Base-by-base conservation (phyloP, 2,797 vertebrate species). In the Xiphophorus birchmanni region DNA sequence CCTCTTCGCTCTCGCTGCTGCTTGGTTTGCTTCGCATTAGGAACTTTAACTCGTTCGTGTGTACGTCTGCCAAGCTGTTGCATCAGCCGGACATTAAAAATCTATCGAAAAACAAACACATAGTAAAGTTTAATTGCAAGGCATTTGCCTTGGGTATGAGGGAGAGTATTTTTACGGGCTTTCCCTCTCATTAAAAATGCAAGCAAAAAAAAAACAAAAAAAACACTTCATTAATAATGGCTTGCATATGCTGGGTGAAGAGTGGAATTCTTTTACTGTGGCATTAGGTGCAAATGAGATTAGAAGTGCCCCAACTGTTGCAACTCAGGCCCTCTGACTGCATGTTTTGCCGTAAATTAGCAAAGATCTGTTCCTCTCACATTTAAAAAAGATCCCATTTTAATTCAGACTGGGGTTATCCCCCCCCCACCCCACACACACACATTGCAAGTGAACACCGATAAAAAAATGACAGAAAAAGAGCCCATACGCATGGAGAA, bases 71-170 rank as follows among this genome's bases (percentile, higher is more conserved):
- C 93, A 92, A 89, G 52, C 35, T 40, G 87, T 93, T 94, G 91
- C 90, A 94, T 94, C 91, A 92, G 90, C 86, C 84, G 48, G 88
- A 91, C 74, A 35, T 83, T 84, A 90, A 91, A 91, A 90, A 82
- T 48, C 89, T 84, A 91, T 91, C 92, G 91, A 94, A 95, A 95
- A 95, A 95, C 94, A 95, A 95, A 95, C 94, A 95, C 94, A 91
- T 90, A 93, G 91, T 95, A 94, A 95, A 95, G 74, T 94, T 93
- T 95, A 94, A 95, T 95, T 94, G 91, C 81, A 17, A 84, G 84
- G 85, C 91, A 86, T 92, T 93, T 87, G 89, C 91, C 92, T 92
- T 87, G 85, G 87, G 92, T 91, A 91, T 89, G 79, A 89, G 85
- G 82, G 87, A 88, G 87, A 80, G 32, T 73, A 73, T 74, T 90